Conservation (phyloP, 2,888 invertebrate genomes). For the Tetranychus truncatus region DNA sequence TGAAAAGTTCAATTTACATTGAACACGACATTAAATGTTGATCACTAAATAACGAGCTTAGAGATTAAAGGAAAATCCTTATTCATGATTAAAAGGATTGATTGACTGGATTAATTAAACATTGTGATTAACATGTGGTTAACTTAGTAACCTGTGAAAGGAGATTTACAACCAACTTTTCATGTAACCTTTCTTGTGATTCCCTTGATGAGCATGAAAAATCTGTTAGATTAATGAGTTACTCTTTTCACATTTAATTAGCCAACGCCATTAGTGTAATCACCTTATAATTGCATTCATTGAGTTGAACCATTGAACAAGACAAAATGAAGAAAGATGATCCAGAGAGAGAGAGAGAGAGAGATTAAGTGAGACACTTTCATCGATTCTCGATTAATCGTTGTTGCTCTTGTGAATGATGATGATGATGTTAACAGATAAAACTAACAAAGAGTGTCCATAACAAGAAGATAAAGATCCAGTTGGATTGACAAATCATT, state of each 20-base stretch:
- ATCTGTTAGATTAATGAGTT: neutral
- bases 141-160: neutral
- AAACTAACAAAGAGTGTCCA: neutral
- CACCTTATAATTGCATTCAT: neutral
- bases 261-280: neutral
- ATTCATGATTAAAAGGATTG: too few species aligned
- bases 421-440: too few species aligned
- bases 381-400: conserved; percentile 1
- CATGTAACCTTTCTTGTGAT: too few species aligned
- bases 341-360: neutral
- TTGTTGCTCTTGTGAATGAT: neutral
- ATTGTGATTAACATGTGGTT: neutral
- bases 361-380: neutral
- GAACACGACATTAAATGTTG: too few species aligned
- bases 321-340: neutral
- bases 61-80: too few species aligned
- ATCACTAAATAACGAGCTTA: too few species aligned
- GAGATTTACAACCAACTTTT: too few species aligned
- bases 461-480: neutral
- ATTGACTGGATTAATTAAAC: neutral
- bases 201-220: too few species aligned
- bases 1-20: too few species aligned
- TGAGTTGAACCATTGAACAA: neutral
- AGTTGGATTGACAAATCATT: neutral
- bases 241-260: neutral